Base-by-base conservation (phyloP, 1,140 invertebrate species). In the Heliconius hermathena region DNA sequence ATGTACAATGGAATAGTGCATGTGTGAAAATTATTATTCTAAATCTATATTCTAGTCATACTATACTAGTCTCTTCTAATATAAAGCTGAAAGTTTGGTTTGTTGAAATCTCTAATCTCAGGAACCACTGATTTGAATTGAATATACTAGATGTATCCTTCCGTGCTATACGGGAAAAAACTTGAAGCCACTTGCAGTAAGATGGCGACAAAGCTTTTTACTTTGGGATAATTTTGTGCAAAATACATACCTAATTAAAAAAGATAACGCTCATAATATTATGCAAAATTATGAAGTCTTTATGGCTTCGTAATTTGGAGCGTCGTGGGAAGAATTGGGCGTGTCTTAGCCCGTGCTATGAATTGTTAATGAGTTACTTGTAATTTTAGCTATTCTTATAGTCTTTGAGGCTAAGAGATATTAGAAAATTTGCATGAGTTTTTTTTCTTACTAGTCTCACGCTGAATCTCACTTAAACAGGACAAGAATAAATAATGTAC, bases 261-360 rank as follows among this genome's bases (percentile, higher is more conserved):
- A 66, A 29, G 26, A 66, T 66, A 29, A 13, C 5, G 3, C 16
- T 66, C 11, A 26, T 66, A 66, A 66, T 66, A 66, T 66, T 66
- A 66, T 66, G 60, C 60, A 66, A 66, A 66, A 66, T 66, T 66
- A 66, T 29, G 26, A 66, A 66, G 60, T 66, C 26, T 66, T 66
- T 66, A 66, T 66, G 60, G 60, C 0, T 66, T 29, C 8, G 60
- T 66, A 66, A 66, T 66, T 66, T 66, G 60, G n/a, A 13, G 22
- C 13, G 26, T 66, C 60, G 60, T 66, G 60, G 60, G 22, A 26
- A 66, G 60, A 66, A 66, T 66, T 66, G 60, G 60, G 60, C 13
- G 60, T 8, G 26, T 13, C 60, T 3, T 16, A 26, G 60, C 3
- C 5, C 60, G 60, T 29, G 60, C 26, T 66, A 29, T 66, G 60